phyloP scores from a whole-genome alignment of 2,888 invertebrate genomes.

The Globia sparganii region DNA sequence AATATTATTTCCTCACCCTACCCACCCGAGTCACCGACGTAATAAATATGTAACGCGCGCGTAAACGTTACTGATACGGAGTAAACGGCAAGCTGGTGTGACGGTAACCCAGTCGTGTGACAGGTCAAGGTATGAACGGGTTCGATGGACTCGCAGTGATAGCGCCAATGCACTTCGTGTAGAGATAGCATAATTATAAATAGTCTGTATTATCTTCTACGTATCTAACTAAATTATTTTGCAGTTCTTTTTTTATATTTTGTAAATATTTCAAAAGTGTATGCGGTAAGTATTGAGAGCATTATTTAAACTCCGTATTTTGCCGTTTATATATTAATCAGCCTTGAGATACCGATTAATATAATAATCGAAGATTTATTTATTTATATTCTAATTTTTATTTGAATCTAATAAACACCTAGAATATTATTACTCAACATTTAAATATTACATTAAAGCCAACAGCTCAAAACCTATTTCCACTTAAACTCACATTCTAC shows the following conservation, averaged over 20 bases:
- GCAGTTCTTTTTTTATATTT: background rate
- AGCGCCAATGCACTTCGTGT: slow-evolving; percentile 70
- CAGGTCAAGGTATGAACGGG: slow-evolving; percentile 79
- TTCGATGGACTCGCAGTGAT: slow-evolving; percentile 78
- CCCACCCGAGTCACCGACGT: slow-evolving; percentile 41
- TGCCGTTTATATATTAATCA: background rate
- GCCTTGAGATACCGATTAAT: background rate
- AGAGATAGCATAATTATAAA: slow-evolving; percentile 69
- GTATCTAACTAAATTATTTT: background rate
- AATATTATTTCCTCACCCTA: slow-evolving; percentile 58
- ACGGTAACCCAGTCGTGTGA: slow-evolving; percentile 69
- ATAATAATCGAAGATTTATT: background rate
- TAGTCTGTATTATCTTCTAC: background rate
- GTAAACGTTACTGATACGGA: slow-evolving; percentile 58
- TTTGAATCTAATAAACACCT: background rate
- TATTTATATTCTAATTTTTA: background rate
- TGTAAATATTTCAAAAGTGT: background rate
- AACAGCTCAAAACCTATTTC: background rate
- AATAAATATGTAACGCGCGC: slow-evolving; percentile 61
- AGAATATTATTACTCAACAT: background rate
- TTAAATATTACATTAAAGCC: background rate
- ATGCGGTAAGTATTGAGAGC: background rate
- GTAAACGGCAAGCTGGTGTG: slow-evolving; percentile 46
- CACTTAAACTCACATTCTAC: background rate
- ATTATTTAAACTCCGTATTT: background rate